Evolutionary conservation across 2,888 invertebrate genomes (phyloP).

Genomic region (Eugnorisma glareosa): DNA sequence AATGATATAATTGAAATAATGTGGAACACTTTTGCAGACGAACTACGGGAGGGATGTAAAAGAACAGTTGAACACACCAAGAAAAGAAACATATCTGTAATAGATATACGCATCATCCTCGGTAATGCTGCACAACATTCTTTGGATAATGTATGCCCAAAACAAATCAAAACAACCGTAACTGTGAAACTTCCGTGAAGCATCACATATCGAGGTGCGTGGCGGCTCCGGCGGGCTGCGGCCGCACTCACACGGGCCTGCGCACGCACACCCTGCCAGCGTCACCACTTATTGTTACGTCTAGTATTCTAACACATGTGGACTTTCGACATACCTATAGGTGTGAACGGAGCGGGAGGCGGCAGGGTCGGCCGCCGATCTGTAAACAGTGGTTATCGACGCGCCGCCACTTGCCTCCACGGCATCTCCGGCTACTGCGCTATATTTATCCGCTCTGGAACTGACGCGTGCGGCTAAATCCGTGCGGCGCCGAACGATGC

Average conservation of each 20-base stretch:
- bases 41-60: background rate
- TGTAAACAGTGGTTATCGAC: conserved; percentile 90
- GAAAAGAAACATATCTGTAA: conserved; percentile 9
- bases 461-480: conserved; percentile 88
- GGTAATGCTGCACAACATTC: conserved; percentile 50
- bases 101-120: conserved; percentile 19
- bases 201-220: conserved; percentile 49
- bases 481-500: conserved; percentile 88
- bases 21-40: background rate
- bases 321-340: conserved; percentile 85
- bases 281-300: conserved; percentile 78
- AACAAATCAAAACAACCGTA: conserved; percentile 71
- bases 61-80: background rate
- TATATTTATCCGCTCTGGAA: conserved; percentile 89
- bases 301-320: conserved; percentile 78
- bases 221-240: conserved; percentile 44
- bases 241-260: conserved; percentile 54
- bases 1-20: background rate
- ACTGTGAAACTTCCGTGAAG: conserved; percentile 68
- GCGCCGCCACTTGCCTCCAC: conserved; percentile 88
- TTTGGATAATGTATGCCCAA: conserved; percentile 70
- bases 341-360: conserved; percentile 86
- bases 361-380: conserved; percentile 88
- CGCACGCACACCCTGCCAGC: conserved; percentile 69
- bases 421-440: conserved; percentile 87